These are phyloP conservation scores for Helicolenus hilgendorfi DNA, from an alignment of 2,797 vertebrate genomes.

Conservation along the genomic window DNA sequence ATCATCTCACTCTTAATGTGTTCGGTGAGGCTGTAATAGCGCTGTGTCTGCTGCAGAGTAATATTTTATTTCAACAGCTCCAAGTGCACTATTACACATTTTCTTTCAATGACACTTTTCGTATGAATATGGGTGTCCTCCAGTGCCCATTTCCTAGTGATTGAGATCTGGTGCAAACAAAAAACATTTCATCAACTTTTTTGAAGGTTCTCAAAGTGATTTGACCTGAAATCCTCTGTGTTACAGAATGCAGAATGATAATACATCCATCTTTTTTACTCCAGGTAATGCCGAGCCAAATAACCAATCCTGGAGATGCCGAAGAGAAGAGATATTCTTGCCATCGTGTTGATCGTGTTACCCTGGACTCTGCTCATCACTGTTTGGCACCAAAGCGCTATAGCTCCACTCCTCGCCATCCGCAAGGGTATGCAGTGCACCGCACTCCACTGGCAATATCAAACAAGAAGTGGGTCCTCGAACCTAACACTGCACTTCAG, in stretches of 20 bases:
- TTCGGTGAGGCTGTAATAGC: background rate
- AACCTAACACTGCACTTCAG: constrained; percentile 60
- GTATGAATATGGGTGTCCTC: background rate
- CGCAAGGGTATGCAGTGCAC: constrained; percentile 94
- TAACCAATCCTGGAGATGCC: constrained; percentile 99
- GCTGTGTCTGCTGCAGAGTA: background rate
- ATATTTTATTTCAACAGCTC: background rate
- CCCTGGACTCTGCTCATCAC: constrained; percentile 99
- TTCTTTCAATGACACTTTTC: background rate
- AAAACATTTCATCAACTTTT: background rate
- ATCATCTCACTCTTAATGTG: background rate
- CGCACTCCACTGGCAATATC: constrained; percentile 50
- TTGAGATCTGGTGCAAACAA: background rate
- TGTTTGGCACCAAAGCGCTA: constrained; percentile 98
- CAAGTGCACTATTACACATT: background rate
- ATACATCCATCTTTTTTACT: background rate
- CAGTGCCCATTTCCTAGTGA: background rate
- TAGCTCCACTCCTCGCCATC: constrained; percentile 96
- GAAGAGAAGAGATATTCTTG: constrained; percentile 99
- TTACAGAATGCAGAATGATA: background rate
- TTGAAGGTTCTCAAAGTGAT: background rate
- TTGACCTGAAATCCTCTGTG: background rate
- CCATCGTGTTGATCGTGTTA: constrained; percentile 98
- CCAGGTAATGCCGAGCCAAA: constrained; percentile 98
- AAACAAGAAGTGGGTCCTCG: constrained; percentile 61